Evolutionary conservation across 2,797 vertebrate species (phyloP).

Genomic region (Falco naumanni): DNA sequence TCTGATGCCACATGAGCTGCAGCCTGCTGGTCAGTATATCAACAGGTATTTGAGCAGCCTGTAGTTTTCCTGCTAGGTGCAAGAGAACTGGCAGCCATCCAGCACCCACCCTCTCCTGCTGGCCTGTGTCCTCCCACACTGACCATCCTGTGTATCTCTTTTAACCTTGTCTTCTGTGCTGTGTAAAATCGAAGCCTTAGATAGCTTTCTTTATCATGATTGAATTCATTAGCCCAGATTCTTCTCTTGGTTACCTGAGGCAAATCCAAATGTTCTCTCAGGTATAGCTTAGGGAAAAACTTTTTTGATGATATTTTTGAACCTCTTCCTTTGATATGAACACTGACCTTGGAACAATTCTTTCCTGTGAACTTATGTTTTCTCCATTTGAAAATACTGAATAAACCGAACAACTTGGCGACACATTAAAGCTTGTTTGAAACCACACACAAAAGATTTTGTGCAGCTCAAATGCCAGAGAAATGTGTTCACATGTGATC

Average conservation of each 20-base stretch:
- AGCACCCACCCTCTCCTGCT: not conserved
- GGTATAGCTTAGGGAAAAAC: not conserved
- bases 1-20: not conserved
- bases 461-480: conserved; percentile 1
- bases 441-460: conserved; percentile 37
- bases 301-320: not conserved
- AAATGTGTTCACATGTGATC: conserved; percentile 17
- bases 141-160: not conserved
- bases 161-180: not conserved
- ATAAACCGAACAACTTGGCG: conserved; percentile 5
- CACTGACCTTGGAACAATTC: not conserved
- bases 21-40: not conserved
- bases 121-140: not conserved
- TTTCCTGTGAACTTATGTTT: not conserved
- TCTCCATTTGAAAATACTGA: conserved; percentile 7
- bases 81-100: not conserved
- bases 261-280: not conserved
- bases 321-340: not conserved
- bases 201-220: not conserved
- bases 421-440: conserved; percentile 35
- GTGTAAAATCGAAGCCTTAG: not conserved
- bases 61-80: not conserved
- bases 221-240: not conserved
- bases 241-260: not conserved
- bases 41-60: not conserved